Evolutionary conservation across 1,140 invertebrate species (phyloP), one percentile per base, ranked within the genome.

Genomic region (Drosophila tropicalis): DNA sequence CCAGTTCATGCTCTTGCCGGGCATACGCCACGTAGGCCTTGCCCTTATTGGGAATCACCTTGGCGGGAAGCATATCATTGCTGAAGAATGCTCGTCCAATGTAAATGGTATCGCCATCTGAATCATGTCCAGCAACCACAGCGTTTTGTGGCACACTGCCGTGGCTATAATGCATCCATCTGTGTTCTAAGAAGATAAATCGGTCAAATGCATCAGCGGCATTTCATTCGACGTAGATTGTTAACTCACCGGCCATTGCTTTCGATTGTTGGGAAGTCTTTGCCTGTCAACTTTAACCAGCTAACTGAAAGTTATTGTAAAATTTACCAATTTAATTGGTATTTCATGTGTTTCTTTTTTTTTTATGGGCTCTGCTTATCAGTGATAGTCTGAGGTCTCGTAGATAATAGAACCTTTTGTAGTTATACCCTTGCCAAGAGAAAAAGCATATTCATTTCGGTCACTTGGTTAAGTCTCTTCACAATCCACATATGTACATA

Each of bases 21-120:
- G 72, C 84, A 44, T 87, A 91, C n/a, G 76, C 67, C 54, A 92
- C 87, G 54, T 90, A 92, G 5, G 91, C 91, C 60, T 84, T 87
- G 54, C 83, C 77, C 78, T 92, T 91, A 61, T 84, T 80, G 1
- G 96, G 95, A 25, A 96, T 95, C 6, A 97, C 93, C 92, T 97
- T 97, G 0, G 95, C 96, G 7, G 96, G 96, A 6, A 97, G 73
- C 80, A 96, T 92, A 79, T 96, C 96, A 3, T 95, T 95, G 62
- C 95, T 93, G 81, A 96, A 95, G 51, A 92, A 94, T 2, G 95
- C 95, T 61, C 96, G 93, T 2, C 96, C 96, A 3, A 96, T 95
- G 81, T 94, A 97, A 61, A 97, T 95, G 40, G 93, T 92, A 1
- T 93, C 93, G 13, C 96, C 96, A 79, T 96, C 96, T 5, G 91